These are phyloP conservation scores for Drosophila leontia DNA, from an alignment of 1,140 invertebrate genomes.

Conservation along the genomic window DNA sequence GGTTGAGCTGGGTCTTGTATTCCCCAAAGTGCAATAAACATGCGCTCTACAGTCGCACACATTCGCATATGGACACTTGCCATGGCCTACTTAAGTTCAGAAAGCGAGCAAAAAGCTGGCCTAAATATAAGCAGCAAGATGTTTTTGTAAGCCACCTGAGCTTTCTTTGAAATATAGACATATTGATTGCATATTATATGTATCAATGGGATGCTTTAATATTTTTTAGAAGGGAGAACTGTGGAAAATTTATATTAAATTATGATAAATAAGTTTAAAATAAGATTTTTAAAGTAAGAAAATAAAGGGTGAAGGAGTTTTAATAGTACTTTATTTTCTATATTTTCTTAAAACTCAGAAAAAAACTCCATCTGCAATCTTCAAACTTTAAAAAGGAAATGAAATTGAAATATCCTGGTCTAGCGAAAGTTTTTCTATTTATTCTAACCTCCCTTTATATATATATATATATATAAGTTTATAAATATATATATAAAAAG, in stretches of 20 bases:
- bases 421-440: slow-evolving; percentile 41
- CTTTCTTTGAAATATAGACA: slow-evolving; percentile 10
- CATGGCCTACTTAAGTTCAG: slow-evolving; percentile 67
- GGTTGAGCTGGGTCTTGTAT: slow-evolving; percentile 62
- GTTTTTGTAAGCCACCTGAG: slow-evolving; percentile 8
- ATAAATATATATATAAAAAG: slow-evolving; percentile 48
- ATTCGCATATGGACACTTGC: slow-evolving; percentile 59
- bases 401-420: slow-evolving; percentile 12
- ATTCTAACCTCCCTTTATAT: slow-evolving; percentile 19
- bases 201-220: not conserved
- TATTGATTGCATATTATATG: slow-evolving; percentile 7
- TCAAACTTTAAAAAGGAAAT: slow-evolving; percentile 13
- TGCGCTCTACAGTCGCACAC: slow-evolving; percentile 69
- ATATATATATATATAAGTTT: slow-evolving; percentile 24
- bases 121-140: slow-evolving; percentile 1
- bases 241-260: not conserved
- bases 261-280: not conserved
- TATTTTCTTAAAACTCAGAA: no score
- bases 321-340: no score
- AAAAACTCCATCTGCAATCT: not conserved
- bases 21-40: slow-evolving; percentile 83
- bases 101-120: slow-evolving; percentile 25
- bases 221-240: not conserved
- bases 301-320: no score
- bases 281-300: no score